Evolutionary conservation across 2,888 invertebrate genomes (phyloP).

Genomic region (Chrysopilus asiliformis): DNA sequence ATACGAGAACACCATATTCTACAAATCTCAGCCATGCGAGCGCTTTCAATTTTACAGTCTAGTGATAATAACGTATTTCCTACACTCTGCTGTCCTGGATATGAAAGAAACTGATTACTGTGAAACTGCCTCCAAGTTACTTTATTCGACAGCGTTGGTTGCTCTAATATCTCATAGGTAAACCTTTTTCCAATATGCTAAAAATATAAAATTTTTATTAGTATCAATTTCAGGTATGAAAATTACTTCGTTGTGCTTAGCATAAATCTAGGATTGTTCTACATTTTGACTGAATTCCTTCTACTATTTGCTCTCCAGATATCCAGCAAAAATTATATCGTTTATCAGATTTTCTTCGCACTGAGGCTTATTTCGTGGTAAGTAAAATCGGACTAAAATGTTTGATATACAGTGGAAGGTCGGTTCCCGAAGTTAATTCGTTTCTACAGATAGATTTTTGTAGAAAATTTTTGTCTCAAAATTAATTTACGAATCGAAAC

Average conservation of each 20-base stretch:
- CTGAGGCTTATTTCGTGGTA: slow-evolving; percentile 32
- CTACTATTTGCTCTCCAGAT: slow-evolving; percentile 28
- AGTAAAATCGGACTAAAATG: no score
- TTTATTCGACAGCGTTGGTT: slow-evolving; percentile 27
- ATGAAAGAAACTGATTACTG: slow-evolving; percentile 29
- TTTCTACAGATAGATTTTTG: no score
- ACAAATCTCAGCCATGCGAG: slow-evolving; percentile 31
- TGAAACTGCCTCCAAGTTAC: slow-evolving; percentile 29
- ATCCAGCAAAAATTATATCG: slow-evolving; percentile 26
- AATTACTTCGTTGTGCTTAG: slow-evolving; percentile 35
- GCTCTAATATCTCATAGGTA: slow-evolving; percentile 30
- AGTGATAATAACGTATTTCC: slow-evolving; percentile 31
- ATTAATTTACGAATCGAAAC: no score
- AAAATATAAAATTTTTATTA: neutral
- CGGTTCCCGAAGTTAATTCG: no score
- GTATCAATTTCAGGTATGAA: slow-evolving; percentile 26
- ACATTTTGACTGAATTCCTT: slow-evolving; percentile 30
- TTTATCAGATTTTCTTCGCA: slow-evolving; percentile 31
- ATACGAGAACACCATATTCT: slow-evolving; percentile 33
- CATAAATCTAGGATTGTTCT: slow-evolving; percentile 31
- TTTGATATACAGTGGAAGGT: no score
- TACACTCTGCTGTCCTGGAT: slow-evolving; percentile 31
- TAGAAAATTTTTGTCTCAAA: no score
- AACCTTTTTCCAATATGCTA: no score
- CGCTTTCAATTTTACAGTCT: slow-evolving; percentile 34